Percentiles rank a stretch among this genome's conserved stretches.
phyloP scores from a whole-genome alignment of 2,113 vertebrate genomes.

The Gymnorhina tibicen region DNA sequence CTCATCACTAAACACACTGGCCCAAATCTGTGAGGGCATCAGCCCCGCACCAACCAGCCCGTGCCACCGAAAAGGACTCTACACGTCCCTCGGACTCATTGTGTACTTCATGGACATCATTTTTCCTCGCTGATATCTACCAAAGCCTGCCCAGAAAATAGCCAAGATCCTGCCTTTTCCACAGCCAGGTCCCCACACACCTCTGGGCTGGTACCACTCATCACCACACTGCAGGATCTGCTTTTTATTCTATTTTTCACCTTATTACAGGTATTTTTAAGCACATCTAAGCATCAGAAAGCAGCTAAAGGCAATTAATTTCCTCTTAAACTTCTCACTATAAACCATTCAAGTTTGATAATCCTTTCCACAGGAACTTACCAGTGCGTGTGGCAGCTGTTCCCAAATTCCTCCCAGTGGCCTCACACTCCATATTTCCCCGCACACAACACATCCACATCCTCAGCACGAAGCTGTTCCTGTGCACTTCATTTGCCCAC shows the following conservation, averaged over 20 bases:
- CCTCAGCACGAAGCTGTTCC: neutral
- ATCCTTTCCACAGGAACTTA: neutral
- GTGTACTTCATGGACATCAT: rapidly evolving
- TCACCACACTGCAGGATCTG: neutral
- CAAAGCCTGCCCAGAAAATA: neutral
- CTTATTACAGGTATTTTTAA: neutral
- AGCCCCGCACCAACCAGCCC: rapidly evolving
- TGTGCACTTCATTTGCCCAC: neutral
- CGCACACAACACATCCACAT: neutral
- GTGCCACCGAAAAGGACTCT: neutral
- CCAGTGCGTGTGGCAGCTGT: neutral
- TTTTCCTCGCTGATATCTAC: neutral
- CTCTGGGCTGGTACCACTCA: neutral
- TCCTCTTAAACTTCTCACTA: neutral
- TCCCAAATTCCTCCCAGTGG: neutral
- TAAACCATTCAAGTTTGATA: neutral
- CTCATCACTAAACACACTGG: rapidly evolving
- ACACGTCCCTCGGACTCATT: rapidly evolving
- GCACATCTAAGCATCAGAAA: neutral
- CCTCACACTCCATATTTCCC: neutral
- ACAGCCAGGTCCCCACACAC: neutral
- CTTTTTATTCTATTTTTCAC: neutral
- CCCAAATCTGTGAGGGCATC: rapidly evolving
- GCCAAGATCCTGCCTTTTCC: neutral
- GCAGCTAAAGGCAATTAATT: neutral